Evolutionary conservation across 2,888 invertebrate species (phyloP), one percentile per base, ranked within the genome.

Genomic region (Hypolimnas misippus): DNA sequence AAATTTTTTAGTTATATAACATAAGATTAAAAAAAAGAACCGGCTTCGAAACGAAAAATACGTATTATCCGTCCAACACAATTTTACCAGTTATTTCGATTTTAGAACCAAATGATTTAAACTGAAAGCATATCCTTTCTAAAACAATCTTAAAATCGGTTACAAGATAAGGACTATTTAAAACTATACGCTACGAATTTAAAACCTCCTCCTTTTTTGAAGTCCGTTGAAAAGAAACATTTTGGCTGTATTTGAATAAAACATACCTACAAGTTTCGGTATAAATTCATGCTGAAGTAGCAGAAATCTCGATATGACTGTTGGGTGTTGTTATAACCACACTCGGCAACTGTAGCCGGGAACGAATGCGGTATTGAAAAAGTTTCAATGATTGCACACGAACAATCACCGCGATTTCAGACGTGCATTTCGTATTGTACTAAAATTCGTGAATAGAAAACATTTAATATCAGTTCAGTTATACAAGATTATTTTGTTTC

Each of bases 341-440:
- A 31, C 17, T 10, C 42, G 64, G 62, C 66, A 63, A 66, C 66
- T 68, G 70, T 67, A 69, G 66, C 42, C 57, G 62, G 65, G 17
- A 70, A 74, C 67, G 76, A 70, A 73, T 68, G 69, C 63, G 62
- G 65, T 76, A 81, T 82, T 78, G 77, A 79, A 83, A 82, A 82
- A 81, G 76, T 81, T 81, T 79, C 74, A 79, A 80, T 81, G 78
- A 81, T 80, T 77, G 75, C 67, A 69, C 29, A 12, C 71, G 68
- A 70, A 68, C 63, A 66, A 65, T 66, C 71, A 69, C 67, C 67
- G 73, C 68, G 76, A 75, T 78, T 76, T 76, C 75, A 17, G 73
- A 74, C 75, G 78, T 76, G 76, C 68, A 67, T 65, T 44, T 42
- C 8, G 17, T 54, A 54, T 29, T 55, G 19, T 5, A 46, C n/a